phyloP scores from a whole-genome alignment of 2,113 vertebrate species.

The Phoenicopterus ruber region DNA sequence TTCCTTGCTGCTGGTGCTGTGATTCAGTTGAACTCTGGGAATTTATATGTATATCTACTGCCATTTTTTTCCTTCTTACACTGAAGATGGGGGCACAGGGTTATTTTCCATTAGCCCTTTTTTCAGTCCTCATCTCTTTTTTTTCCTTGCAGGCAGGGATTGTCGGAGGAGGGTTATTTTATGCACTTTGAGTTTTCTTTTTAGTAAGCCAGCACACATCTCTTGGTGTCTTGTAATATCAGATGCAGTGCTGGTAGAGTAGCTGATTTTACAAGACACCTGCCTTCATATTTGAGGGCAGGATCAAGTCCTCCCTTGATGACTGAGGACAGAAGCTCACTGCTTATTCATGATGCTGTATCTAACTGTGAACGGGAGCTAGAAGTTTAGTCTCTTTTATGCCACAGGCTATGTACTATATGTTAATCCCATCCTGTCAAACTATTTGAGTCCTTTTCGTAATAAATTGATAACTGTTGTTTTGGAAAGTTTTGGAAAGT shows the following conservation, averaged over 20 bases:
- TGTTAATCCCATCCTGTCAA: neutral
- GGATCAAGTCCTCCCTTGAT: slow-evolving; percentile 39
- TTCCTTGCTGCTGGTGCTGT: slow-evolving; percentile 3
- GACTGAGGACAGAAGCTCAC: slow-evolving; percentile 12
- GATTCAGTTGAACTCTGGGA: neutral
- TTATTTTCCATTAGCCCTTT: neutral
- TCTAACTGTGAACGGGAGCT: neutral
- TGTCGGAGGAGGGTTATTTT: neutral
- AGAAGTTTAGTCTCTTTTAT: neutral
- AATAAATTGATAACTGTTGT: neutral
- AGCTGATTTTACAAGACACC: slow-evolving; percentile 46
- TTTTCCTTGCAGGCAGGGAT: neutral
- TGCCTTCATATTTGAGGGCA: slow-evolving; percentile 5
- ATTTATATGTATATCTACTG: neutral
- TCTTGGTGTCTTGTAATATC: slow-evolving; percentile 18
- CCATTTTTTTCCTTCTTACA: neutral
- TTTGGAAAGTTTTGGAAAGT: neutral
- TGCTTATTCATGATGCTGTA: slow-evolving; percentile 8
- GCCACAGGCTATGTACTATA: neutral
- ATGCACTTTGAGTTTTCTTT: neutral
- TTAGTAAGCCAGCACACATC: neutral
- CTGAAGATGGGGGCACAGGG: neutral
- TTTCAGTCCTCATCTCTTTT: neutral
- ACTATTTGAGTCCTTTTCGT: neutral
- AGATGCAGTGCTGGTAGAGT: neutral